Conservation (phyloP, 2,797 vertebrate species). For the Anomalospiza imberbis region DNA sequence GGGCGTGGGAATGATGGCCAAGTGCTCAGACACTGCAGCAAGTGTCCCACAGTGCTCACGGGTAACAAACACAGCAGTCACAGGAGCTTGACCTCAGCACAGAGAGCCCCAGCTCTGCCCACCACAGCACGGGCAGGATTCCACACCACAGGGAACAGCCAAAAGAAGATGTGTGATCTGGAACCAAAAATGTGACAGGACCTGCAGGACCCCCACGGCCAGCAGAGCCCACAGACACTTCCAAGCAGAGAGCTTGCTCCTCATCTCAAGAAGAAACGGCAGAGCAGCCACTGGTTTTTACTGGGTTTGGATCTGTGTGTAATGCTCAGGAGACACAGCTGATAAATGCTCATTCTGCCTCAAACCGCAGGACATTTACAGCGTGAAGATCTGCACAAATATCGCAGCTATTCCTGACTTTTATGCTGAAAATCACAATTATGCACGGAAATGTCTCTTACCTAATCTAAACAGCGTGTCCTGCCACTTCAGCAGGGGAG, state of each 20-base stretch:
- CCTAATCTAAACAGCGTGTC: background rate
- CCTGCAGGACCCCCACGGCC: background rate
- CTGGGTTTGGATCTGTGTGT: background rate
- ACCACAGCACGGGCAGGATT: background rate
- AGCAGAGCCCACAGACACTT: background rate
- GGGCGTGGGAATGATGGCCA: background rate
- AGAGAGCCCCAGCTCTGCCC: background rate
- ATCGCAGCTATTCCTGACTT: background rate
- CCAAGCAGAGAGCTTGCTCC: background rate
- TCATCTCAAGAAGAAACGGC: background rate
- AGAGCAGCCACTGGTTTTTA: background rate
- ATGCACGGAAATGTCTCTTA: background rate
- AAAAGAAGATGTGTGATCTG: background rate
- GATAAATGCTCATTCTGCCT: background rate
- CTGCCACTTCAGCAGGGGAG: background rate
- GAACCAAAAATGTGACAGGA: background rate
- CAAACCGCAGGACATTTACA: background rate
- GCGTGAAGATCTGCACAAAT: background rate
- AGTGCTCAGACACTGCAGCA: background rate
- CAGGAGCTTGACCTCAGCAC: background rate
- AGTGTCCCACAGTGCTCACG: accelerated
- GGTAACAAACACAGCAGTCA: background rate
- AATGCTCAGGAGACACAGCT: background rate
- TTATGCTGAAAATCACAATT: background rate
- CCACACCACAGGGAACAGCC: background rate